Evolutionary conservation across 1,140 invertebrate species (phyloP), one percentile per base, ranked within the genome.

Genomic region (Drosophila carrolli): DNA sequence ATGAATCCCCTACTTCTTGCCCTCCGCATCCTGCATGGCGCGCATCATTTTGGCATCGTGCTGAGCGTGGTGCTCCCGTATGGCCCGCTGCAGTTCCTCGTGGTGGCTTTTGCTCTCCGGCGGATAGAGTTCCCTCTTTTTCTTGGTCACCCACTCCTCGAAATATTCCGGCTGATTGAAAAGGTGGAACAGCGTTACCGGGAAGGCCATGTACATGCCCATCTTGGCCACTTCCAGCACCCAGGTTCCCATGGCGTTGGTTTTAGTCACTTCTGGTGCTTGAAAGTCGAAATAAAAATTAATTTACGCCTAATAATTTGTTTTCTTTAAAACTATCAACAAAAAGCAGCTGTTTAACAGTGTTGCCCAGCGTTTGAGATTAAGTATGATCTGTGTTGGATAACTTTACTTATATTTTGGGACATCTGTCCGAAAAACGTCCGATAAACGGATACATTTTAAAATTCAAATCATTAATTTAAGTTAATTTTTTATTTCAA

Each of bases 111-210:
- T 91, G 89, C 94, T 94, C 72, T 95, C 95, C 6, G 95, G 95
- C n/a, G 96, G 96, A 91, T 94, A 96, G 13, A 95, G 89, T 80
- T 96, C 93, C 27, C 94, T 91, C 82, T 95, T 96, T 41, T 94
- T 95, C 66, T 95, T 94, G 32, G 94, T 95, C 6, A 97, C 95
- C 95, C 95, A 96, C 63, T 96, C 94, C 91, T 97, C 96, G 92
- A 97, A 97, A 84, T 95, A 96, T 47, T 94, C 93, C 6, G 97
- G 96, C 83, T 97, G 96, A 92, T 98, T 98, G 83, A 97, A 98
- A 68, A 95, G 94, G 91, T 98, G 96, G 83, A 98, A 98, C 10
- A 97, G 78, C 4, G 91, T 93, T 5, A 98, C 97, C 0, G 97
- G 97, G 92, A 98, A 98, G 0, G 94, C 93, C 93, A 98, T 95